These are phyloP conservation scores for Apaloderma vittatum DNA, from an alignment of 2,113 vertebrate genomes.

Conservation along the genomic window DNA sequence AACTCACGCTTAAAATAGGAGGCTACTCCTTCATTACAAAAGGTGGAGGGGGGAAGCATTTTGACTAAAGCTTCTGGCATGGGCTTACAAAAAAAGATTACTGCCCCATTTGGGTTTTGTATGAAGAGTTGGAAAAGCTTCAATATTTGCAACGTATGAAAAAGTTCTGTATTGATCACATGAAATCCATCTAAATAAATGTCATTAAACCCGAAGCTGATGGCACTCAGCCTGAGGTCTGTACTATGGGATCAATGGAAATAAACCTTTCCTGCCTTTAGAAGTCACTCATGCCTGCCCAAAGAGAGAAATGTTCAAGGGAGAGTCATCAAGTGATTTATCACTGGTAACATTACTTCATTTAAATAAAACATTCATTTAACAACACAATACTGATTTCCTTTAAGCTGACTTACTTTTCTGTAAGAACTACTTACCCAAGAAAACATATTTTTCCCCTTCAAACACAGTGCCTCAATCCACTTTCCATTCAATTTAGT, in stretches of 20 bases:
- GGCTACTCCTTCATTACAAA: neutral
- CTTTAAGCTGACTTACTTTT: neutral
- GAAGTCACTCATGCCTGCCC: neutral
- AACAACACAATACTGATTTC: neutral
- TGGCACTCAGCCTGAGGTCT: neutral
- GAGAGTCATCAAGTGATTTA: neutral
- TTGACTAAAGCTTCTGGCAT: neutral
- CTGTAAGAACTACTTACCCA: slow-evolving; percentile 1
- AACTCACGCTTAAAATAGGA: neutral
- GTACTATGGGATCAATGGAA: neutral
- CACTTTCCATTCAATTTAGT: neutral
- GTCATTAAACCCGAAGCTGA: slow-evolving; percentile 32
- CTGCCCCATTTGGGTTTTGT: neutral
- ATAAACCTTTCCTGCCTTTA: neutral
- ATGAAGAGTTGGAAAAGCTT: neutral
- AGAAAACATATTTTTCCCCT: neutral
- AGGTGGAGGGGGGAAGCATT: neutral
- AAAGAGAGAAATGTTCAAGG: slow-evolving; percentile 5
- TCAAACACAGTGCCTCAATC: neutral
- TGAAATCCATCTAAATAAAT: neutral
- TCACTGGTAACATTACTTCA: neutral
- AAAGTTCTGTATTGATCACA: neutral
- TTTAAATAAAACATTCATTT: slow-evolving; percentile 28
- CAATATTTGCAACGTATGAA: neutral
- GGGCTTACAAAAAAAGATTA: neutral